Conservation (phyloP, 2,888 invertebrate species). For the Tridacna gigas region DNA sequence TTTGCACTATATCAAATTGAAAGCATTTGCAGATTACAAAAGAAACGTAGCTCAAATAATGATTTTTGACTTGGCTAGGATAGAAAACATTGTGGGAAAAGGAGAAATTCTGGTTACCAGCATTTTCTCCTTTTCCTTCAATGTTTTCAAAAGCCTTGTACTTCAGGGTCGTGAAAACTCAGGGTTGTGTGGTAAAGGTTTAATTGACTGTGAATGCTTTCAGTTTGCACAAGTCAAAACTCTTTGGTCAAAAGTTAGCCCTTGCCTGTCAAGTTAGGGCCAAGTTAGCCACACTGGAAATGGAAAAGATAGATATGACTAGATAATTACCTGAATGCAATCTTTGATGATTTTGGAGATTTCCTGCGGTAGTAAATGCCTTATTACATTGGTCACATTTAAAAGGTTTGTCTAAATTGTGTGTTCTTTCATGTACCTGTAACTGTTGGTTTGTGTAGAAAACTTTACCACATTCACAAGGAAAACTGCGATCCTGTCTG, state of each 20-base stretch:
- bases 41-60: no score
- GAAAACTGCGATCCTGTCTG: conserved; percentile 58
- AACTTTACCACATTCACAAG: conserved; percentile 73
- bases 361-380: conserved; percentile 73
- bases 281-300: no score
- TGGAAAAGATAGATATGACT: no score
- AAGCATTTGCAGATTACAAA: no score
- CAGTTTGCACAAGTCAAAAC: no score
- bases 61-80: no score
- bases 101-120: neutral
- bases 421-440: conserved; percentile 74
- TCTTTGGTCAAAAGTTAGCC: no score
- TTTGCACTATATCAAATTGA: no score
- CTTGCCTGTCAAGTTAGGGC: no score
- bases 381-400: conserved; percentile 61
- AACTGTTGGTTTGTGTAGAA: conserved; percentile 79
- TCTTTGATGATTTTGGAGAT: conserved; percentile 73
- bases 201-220: no score
- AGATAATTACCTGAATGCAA: conserved; percentile 71
- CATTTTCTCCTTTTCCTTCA: neutral
- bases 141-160: neutral
- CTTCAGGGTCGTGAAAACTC: no score
- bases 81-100: neutral
- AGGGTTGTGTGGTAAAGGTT: no score
- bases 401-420: conserved; percentile 77